Evolutionary conservation across 2,113 vertebrate genomes (phyloP).

Genomic region (Phaethon lepturus): DNA sequence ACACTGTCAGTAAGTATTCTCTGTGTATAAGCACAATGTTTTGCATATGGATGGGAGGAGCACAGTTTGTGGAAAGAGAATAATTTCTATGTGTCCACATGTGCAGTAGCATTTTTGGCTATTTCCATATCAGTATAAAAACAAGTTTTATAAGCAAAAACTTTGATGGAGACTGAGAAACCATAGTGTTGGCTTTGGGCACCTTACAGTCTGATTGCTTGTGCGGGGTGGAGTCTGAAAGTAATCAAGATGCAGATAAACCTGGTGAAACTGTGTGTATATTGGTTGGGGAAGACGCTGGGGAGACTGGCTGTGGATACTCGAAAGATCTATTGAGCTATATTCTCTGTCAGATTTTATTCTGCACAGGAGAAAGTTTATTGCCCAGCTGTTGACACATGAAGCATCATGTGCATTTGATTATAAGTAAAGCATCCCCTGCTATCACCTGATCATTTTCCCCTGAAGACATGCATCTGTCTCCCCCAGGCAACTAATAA

Average conservation of each 20-base stretch:
- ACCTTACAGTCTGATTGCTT: background rate
- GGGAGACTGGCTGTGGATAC: background rate
- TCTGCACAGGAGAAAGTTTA: background rate
- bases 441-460: background rate
- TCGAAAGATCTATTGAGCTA: background rate
- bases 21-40: background rate
- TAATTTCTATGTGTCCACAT: background rate
- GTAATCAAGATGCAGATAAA: background rate
- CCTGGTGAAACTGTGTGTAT: background rate
- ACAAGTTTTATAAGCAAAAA: background rate
- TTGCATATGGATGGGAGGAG: background rate
- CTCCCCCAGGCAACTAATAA: background rate
- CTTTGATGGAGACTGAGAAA: background rate
- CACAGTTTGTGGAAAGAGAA: background rate
- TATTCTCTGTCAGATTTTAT: background rate
- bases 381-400: background rate
- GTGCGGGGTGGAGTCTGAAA: background rate
- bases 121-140: background rate
- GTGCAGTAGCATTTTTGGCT: background rate
- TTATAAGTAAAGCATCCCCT: background rate
- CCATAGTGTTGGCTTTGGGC: background rate
- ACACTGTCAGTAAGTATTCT: background rate
- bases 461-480: background rate
- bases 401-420: background rate
- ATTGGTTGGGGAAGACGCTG: background rate